phyloP scores from a whole-genome alignment of 2,113 vertebrate genomes.

The Setophaga coronata region DNA sequence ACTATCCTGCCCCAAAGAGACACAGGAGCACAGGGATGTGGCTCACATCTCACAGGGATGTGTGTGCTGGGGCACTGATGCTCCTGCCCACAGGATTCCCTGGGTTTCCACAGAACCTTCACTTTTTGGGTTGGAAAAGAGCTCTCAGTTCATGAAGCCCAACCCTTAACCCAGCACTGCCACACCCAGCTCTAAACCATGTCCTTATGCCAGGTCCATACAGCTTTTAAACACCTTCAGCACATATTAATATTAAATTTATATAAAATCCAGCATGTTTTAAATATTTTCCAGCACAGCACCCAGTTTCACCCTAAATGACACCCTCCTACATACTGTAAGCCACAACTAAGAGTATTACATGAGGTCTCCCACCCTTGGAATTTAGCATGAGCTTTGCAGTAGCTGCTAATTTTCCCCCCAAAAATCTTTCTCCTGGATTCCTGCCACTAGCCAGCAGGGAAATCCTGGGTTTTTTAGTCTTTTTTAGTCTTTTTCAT shows the following conservation, averaged over 20 bases:
- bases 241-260: not conserved
- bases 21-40: not conserved
- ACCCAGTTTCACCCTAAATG: not conserved
- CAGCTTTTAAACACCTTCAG: not conserved
- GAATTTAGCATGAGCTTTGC: not conserved
- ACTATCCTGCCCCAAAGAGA: accelerated
- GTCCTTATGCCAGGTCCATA: not conserved
- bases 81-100: accelerated
- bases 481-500: not conserved
- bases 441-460: not conserved
- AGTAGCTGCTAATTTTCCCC: not conserved
- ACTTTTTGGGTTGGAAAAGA: not conserved
- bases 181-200: not conserved
- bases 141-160: not conserved
- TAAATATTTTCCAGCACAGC: not conserved
- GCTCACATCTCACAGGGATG: too few species aligned
- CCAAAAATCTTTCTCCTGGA: not conserved
- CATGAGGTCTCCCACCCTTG: not conserved
- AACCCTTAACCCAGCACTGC: not conserved
- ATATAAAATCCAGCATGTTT: not conserved
- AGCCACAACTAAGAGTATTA: not conserved
- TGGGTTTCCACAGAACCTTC: not conserved
- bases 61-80: not conserved
- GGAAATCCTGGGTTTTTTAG: not conserved
- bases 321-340: not conserved